Base-by-base conservation (phyloP, 2,888 invertebrate species). In the Drosophila mulleri region DNA sequence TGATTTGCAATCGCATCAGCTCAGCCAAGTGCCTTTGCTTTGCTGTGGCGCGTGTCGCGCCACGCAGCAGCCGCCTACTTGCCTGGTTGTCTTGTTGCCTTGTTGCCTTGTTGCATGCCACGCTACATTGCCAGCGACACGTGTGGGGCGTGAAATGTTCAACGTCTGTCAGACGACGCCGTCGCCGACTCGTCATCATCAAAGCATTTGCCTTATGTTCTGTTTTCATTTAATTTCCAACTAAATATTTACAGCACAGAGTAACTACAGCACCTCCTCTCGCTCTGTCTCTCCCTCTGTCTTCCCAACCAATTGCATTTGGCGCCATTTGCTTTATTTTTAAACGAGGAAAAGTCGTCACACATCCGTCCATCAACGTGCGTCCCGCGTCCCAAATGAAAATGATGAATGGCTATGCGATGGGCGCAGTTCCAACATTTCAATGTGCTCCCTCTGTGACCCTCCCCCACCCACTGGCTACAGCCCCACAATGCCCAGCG, bases 271-370 rank as follows among this genome's bases (percentile, higher is more conserved):
- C 5, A 18, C 20, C 42, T 23, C 18, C 3, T 9, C 44, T 12
- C 14, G 16, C 37, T 2, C 20, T 18, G 23, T 3, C 35, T 8
- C 9, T 7, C 29, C 3, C 32, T 20, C 18, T 18, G 3, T 9
- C 18, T 0, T 3, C n/a, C 54, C 69, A 23, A 9, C 54, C 56
- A 78, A 75, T 75, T 76, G 77, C 83, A 82, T 74, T 82, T 88
- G 89, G 89, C 89, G 89, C 89, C 89, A 76, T 85, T 75, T 72
- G 78, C 72, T 79, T 80, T 75, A 72, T 90, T 83, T 86, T 80
- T 78, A 78, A 83, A 79, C 83, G 80, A 78, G 82, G 78, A 82
- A 82, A 87, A 86, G 76, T 88, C 88, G 85, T 77, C 75, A 80
- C 83, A 82, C 80, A 83, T 86, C 89, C 85, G 85, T 89, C 89